A percentile compares a stretch with the other conserved stretches of the same genome.
Evolutionary conservation across 2,888 invertebrate genomes (phyloP).

Genomic region (Portevinia maculata): DNA sequence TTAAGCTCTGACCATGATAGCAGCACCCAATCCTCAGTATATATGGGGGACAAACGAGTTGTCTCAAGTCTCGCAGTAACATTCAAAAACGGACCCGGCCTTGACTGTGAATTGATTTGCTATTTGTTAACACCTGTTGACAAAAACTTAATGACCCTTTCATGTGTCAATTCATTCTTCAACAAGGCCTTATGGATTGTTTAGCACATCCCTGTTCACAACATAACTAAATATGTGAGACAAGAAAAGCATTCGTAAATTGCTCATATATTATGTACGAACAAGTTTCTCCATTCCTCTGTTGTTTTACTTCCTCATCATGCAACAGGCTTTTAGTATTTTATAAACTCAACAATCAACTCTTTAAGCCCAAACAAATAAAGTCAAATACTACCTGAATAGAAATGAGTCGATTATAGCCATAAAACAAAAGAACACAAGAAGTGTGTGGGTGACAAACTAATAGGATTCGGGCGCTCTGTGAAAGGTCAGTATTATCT

Average conservation of each 20-base stretch:
- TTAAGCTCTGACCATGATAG: no score
- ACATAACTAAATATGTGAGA: neutral
- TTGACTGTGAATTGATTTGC: no score
- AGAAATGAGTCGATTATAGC: constrained; percentile 33
- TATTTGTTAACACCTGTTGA: no score
- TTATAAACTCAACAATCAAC: neutral
- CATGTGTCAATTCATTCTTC: no score
- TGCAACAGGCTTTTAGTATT: constrained; percentile 38
- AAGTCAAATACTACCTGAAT: constrained; percentile 53
- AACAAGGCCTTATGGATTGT: no score
- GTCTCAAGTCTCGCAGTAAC: no score
- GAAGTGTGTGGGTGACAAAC: constrained; percentile 45
- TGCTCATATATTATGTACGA: constrained; percentile 39
- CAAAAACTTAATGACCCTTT: no score
- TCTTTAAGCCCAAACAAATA: constrained; percentile 10
- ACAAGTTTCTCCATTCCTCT: constrained; percentile 38
- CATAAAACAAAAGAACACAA: constrained; percentile 49
- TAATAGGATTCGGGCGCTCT: constrained; percentile 15
- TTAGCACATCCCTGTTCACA: no score
- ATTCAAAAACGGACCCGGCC: no score
- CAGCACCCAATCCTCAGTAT: no score
- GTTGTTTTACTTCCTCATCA: constrained; percentile 40
- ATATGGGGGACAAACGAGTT: no score
- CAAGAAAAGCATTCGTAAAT: constrained; percentile 25
- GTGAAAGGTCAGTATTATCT: constrained; percentile 5